phyloP scores from a whole-genome alignment of 2,113 vertebrate genomes.

The Archilochus colubris region DNA sequence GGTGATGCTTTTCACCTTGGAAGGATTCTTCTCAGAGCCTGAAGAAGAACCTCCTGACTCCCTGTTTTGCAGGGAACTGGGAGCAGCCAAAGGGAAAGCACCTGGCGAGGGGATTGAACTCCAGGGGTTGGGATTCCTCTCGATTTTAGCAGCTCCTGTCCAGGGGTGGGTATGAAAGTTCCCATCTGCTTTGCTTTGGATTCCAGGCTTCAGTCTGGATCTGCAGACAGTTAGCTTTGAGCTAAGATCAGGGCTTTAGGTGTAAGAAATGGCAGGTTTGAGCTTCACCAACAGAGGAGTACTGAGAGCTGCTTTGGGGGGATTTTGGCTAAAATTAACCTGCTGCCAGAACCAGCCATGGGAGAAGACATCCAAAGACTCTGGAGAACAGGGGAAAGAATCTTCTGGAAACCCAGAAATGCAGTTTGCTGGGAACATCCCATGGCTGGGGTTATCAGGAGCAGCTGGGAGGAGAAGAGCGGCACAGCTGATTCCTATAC shows the following conservation, averaged over 20 bases:
- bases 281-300: background rate
- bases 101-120: background rate
- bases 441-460: rapidly evolving
- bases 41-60: background rate
- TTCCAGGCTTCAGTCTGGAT: background rate
- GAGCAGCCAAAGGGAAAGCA: background rate
- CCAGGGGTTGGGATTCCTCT: background rate
- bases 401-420: background rate
- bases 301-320: background rate
- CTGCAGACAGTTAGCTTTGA: background rate
- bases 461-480: background rate
- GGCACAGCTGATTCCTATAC: background rate
- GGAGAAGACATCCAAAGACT: background rate
- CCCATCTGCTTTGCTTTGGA: background rate
- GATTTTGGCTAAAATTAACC: background rate
- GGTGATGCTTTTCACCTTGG: background rate
- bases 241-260: background rate
- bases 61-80: background rate
- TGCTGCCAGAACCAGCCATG: background rate
- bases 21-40: background rate
- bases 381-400: background rate
- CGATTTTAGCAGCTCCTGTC: background rate
- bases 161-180: background rate
- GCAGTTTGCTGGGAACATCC: background rate
- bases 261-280: background rate